These are phyloP conservation scores for Himalopsyche anomala DNA, from an alignment of 2,888 invertebrate genomes.

Conservation along the genomic window DNA sequence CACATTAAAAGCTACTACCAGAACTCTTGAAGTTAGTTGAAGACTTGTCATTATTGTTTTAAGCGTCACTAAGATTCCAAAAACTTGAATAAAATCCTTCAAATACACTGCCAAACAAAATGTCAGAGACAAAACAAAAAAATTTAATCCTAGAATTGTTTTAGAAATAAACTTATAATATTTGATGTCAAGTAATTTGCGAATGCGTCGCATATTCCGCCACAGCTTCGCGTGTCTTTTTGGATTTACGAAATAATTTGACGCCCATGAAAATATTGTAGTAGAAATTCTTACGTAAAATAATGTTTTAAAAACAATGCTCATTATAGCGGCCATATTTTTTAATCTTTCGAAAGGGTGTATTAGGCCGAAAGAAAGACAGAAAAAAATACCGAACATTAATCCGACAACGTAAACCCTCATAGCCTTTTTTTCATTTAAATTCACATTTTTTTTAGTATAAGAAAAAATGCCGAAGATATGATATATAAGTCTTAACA, in stretches of 20 bases:
- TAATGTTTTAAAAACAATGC: not conserved
- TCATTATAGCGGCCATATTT: not conserved
- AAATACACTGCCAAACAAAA: not conserved
- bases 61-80: not conserved
- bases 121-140: not conserved
- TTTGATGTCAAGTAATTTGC: not conserved
- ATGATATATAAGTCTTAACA: not conserved
- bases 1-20: not conserved
- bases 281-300: not conserved
- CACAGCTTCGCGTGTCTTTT: slow-evolving; percentile 6
- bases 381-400: not conserved
- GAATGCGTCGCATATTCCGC: not conserved
- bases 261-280: not conserved
- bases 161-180: not conserved
- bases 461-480: not conserved
- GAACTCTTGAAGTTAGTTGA: not conserved
- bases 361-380: not conserved
- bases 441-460: not conserved
- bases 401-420: not conserved
- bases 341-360: not conserved
- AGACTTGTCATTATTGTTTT: not conserved
- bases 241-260: not conserved
- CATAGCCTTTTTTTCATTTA: not conserved
- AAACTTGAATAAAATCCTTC: not conserved
- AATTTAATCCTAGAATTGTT: not conserved